Base-by-base conservation (phyloP, 2,113 vertebrate genomes). In the Apodemus speciosus region DNA sequence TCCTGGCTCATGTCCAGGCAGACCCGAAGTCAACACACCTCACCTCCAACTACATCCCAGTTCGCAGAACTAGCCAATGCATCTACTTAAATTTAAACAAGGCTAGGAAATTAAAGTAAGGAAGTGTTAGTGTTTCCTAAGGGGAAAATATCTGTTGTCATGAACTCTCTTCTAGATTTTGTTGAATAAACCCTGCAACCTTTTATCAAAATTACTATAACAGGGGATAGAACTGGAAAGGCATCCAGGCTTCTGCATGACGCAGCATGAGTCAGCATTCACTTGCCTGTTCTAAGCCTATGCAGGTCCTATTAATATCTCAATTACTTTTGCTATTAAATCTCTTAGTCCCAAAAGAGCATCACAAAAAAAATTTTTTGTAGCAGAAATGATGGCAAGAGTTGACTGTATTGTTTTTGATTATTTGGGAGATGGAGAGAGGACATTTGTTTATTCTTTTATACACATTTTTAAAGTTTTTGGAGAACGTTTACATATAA, bases 361-460 rank as follows among this genome's bases (percentile, higher is more conserved):
- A 43, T 32, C 23, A 0, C 21, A 25, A 15, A 51, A 32, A 58
- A 58, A 21, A 35, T 53, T 64, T 91, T 86, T 40, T 64, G 68
- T 30, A 2, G 64, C 51, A 73, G 38, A 93, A 81, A n/a, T 30
- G 20, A 64, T 11, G 18, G 10, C 35, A 32, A 80, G 14, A 13
- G 10, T 62, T 72, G 85, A n/a, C 76, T 93, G 21, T 27, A 10
- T 38, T 71, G 30, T 69, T 77, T 69, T 88, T 14, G 35, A 21
- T 72, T 25, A 64, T 49, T 38, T 58, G 35, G 56, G 0, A 8
- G n/a, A 62, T n/a, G 4, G 56, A 68, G 62, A 62, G 1, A 46
- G 9, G 0, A 0, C 0, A 11, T 66, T 6, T 0, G n/a, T 2
- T 85, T 21, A 87, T 94, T 46, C 35, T 58, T 58, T 80, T 27